phyloP scores from a whole-genome alignment of 2,888 invertebrate genomes.

The Hetaerina titia region DNA sequence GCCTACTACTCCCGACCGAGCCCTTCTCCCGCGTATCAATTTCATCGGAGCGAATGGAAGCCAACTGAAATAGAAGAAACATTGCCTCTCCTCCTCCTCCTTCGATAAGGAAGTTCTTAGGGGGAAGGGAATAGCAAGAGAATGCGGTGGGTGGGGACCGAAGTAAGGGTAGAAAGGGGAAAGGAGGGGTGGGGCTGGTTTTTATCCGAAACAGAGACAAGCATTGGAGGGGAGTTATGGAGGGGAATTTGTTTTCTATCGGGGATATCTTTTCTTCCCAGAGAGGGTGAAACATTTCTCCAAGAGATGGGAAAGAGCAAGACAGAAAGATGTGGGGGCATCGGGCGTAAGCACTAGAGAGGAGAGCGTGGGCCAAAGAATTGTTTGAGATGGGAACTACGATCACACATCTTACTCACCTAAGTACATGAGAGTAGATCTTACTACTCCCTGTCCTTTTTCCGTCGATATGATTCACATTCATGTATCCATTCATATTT shows the following conservation, averaged over 20 bases:
- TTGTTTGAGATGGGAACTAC: no score
- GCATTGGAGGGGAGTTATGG: background rate
- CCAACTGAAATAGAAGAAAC: slow-evolving; percentile 56
- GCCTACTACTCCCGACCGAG: background rate
- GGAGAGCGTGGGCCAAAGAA: no score
- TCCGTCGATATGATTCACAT: background rate
- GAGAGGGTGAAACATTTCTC: background rate
- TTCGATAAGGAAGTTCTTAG: slow-evolving; percentile 54
- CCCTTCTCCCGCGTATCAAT: slow-evolving; percentile 41
- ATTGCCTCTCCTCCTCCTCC: slow-evolving; percentile 25
- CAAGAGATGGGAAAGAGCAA: background rate
- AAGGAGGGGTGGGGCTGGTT: background rate
- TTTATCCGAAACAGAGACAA: background rate
- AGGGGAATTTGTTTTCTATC: background rate
- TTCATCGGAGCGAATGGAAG: slow-evolving; percentile 56
- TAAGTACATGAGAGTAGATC: no score
- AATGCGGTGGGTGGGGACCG: background rate
- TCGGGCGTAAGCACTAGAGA: no score
- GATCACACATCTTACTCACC: no score
- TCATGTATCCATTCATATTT: background rate
- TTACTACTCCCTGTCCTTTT: background rate
- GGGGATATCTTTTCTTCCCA: background rate
- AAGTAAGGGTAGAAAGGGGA: background rate
- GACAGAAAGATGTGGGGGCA: background rate
- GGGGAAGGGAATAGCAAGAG: background rate